Percentiles rank a stretch among this genome's conserved stretches.
Evolutionary conservation across 2,888 invertebrate genomes (phyloP).

Genomic region (Himalopsyche japonica): DNA sequence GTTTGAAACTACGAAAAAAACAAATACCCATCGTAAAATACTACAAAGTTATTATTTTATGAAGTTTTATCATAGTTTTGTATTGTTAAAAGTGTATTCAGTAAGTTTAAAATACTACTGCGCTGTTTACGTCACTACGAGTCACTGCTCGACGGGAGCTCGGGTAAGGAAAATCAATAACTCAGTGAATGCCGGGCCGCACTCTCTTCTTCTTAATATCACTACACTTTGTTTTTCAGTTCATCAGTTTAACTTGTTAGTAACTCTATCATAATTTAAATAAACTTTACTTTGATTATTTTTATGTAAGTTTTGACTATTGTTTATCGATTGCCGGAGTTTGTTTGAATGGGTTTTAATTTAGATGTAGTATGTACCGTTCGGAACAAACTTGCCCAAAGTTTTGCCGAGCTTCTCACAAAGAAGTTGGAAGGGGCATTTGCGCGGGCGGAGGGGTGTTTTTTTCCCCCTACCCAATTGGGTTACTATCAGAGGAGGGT

Average conservation of each 20-base stretch:
- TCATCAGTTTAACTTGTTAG: not conserved
- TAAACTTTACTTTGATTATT: not conserved
- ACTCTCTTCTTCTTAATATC: slow-evolving; percentile 25
- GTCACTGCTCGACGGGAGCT: slow-evolving; percentile 56
- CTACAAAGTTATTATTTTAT: not conserved
- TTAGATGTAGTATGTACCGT: slow-evolving; percentile 42
- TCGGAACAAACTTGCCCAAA: slow-evolving; percentile 54
- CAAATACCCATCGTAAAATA: slow-evolving; percentile 27
- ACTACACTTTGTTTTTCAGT: slow-evolving; percentile 24
- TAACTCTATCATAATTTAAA: not conserved
- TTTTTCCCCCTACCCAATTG: slow-evolving; percentile 46
- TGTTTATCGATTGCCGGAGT: not conserved
- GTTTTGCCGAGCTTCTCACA: slow-evolving; percentile 59
- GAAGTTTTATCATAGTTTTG: slow-evolving; percentile 6
- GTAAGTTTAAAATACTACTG: slow-evolving; percentile 42
- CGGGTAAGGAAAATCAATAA: slow-evolving; percentile 63
- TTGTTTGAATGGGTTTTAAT: not conserved
- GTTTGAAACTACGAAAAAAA: slow-evolving; percentile 47
- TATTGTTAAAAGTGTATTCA: slow-evolving; percentile 2
- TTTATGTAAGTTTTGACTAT: not conserved
- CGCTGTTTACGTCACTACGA: slow-evolving; percentile 48
- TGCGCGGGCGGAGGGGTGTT: slow-evolving; percentile 54
- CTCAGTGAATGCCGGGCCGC: slow-evolving; percentile 49
- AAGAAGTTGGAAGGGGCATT: slow-evolving; percentile 57
- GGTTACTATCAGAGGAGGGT: slow-evolving; percentile 11